Conservation (phyloP, 2,888 invertebrate species). For the Aphidoletes aphidimyza region DNA sequence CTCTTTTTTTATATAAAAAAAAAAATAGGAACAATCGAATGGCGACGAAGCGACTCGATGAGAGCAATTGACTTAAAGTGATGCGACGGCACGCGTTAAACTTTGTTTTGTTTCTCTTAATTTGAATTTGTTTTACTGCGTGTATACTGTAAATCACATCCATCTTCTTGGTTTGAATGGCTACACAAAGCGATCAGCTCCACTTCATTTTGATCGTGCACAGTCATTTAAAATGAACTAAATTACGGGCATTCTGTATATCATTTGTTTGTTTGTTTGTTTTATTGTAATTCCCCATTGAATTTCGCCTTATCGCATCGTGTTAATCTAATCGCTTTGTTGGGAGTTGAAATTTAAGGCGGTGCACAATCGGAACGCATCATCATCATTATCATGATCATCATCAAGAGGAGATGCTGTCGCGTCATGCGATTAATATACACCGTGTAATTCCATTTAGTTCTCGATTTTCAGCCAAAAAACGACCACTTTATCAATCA, state of each 20-base stretch:
- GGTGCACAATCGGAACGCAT: background rate
- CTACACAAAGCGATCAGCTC: background rate
- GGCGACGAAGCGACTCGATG: background rate
- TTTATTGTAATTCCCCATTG: conserved; percentile 2
- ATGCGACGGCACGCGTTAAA: conserved; percentile 34
- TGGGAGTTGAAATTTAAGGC: background rate
- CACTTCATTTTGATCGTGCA: background rate
- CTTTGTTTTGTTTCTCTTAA: background rate
- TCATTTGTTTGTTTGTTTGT: background rate
- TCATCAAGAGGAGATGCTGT: conserved; percentile 23
- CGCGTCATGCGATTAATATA: conserved; percentile 23
- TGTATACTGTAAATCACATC: background rate
- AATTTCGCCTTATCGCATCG: conserved; percentile 26
- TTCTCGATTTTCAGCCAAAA: background rate
- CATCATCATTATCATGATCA: conserved; percentile 32
- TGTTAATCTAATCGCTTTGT: conserved; percentile 33
- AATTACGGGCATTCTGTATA: background rate
- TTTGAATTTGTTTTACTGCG: background rate
- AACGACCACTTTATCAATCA: conserved; percentile 32
- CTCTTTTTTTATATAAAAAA: background rate
- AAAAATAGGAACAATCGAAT: background rate
- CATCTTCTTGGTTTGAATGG: background rate
- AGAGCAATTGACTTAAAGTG: background rate
- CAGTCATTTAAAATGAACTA: background rate
- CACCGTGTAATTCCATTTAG: background rate